Base-by-base conservation (phyloP, 2,797 vertebrate species). In the Pyrocephalus nanus region DNA sequence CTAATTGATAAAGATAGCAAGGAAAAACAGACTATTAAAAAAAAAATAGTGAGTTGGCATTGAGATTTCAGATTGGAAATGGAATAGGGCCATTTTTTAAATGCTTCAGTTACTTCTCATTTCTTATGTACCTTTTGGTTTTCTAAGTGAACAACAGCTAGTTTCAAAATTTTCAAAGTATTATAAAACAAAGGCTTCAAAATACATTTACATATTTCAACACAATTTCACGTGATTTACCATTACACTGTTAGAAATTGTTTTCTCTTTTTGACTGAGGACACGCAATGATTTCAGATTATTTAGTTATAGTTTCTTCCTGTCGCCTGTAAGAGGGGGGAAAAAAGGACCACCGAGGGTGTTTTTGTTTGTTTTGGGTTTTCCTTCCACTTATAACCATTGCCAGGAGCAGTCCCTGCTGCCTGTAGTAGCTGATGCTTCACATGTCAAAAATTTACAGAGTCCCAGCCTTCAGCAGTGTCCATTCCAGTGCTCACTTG, bases 301-400 rank as follows among this genome's bases (percentile, higher is more conserved):
- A 70, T 70, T 79, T 87, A 71, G 8, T 54, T 34, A 40, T 12
- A 7, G 26, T 53, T 84, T 92, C 43, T n/a, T 80, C n/a, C 50
- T 67, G 53, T 57, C 60, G 47, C 19, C 8, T 50, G 29, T 25
- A 38, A 17, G 8, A 9, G 4, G 1, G 2, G 14, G 4, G 0
- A 3, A 38, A 10, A 42, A 26, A 20, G 12, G 6, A 38, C 9
- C 8, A 8, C 4, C 4, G 8, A 45, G 30, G 8, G 2, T 88
- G 9, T 19, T 73, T 90, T 79, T 30, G 19, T 61, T 75, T 32
- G 11, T 9, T 84, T 84, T 80, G 16, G 0, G 48, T 80, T 66
- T 61, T 50, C 7, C 12, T 94, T 81, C 29, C 19, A 57, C 57
- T 40, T n/a, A 3, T 4, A 58, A 1, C 66, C 18, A 15, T 18